Base-by-base conservation (phyloP, 2,888 invertebrate genomes). In the Melanophora roralis region DNA sequence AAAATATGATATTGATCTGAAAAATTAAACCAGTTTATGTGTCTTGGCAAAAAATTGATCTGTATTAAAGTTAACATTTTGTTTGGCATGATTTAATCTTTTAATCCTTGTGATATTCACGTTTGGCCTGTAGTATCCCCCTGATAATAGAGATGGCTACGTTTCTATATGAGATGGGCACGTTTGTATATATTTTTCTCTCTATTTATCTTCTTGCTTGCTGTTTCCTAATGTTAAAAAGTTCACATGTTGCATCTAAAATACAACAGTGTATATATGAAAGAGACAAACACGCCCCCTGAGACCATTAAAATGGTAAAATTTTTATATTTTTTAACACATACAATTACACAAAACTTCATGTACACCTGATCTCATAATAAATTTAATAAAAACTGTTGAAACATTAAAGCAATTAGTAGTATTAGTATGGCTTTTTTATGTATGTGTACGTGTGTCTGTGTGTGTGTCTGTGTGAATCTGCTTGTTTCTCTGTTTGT, bases 251-350 rank as follows among this genome's bases (percentile, higher is more conserved):
- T 76, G 76, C 62, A 76, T 69, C 71, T 71, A 49, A 76, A 76
- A 76, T 76, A 64, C 69, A 59, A 74, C 80, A 78, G 67, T 74
- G 74, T 79, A 67, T 71, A 55, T 76, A 71, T 69, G 57, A 64
- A 64, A 69, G 64, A 69, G 75, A 82, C 82, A 84, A 84, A 83
- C 84, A 84, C 84, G 84, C 83, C 84, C 84, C 83, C 76, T 81
- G 84, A 83, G 84, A 84, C 75, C 77, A 71, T 72, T 79, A 62
- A 51, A 74, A 59, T 74, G 43, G 43, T 12, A 74, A 74, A 59
- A 49, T 72, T 36, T 34, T 16, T 53, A 53, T 32, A 49, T 23
- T 53, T 23, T 53, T 34, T 55, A 27, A 57, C 51, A 60, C 53
- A 57, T 16, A 64, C 69, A 73, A 11, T 19, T 32, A 34, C 2